Conservation (phyloP, 2,888 invertebrate genomes). For the Eubasilissa splendida region DNA sequence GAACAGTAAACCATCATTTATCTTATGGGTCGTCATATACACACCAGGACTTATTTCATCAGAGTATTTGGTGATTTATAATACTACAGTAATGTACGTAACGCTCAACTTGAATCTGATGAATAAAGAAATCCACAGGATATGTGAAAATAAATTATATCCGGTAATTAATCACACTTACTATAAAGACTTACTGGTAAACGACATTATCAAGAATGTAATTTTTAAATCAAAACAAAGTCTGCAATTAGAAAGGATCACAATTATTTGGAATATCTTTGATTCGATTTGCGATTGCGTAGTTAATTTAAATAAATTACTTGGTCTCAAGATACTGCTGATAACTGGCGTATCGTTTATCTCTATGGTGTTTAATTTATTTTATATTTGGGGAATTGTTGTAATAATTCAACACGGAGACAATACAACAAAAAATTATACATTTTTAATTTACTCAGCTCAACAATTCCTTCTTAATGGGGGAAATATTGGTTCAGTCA, state of each 20-base stretch:
- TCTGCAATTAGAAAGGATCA: constrained; percentile 13
- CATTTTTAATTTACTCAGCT: constrained; percentile 7
- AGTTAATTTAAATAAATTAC: constrained; percentile 11
- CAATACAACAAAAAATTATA: background rate
- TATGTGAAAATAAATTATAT: background rate
- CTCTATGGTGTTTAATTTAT: constrained; percentile 16
- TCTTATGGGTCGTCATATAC: background rate
- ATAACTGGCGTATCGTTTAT: constrained; percentile 28
- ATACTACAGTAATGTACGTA: background rate
- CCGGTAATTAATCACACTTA: background rate
- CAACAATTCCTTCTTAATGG: background rate
- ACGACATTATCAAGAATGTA: constrained; percentile 11
- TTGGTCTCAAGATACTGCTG: constrained; percentile 7
- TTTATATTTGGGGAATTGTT: constrained; percentile 11
- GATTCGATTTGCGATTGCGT: constrained; percentile 32
- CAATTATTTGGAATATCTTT: constrained; percentile 16
- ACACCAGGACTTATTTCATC: background rate
- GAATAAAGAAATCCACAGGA: constrained; percentile 19
- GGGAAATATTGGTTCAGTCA: background rate
- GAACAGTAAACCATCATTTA: background rate
- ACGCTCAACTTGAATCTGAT: background rate
- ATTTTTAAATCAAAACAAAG: background rate
- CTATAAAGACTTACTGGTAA: background rate
- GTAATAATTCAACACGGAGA: constrained; percentile 9
- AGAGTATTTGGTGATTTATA: background rate